Evolutionary conservation across 2,113 vertebrate genomes (phyloP), one percentile per base, ranked within the genome.

Genomic region (Carassius gibelio): DNA sequence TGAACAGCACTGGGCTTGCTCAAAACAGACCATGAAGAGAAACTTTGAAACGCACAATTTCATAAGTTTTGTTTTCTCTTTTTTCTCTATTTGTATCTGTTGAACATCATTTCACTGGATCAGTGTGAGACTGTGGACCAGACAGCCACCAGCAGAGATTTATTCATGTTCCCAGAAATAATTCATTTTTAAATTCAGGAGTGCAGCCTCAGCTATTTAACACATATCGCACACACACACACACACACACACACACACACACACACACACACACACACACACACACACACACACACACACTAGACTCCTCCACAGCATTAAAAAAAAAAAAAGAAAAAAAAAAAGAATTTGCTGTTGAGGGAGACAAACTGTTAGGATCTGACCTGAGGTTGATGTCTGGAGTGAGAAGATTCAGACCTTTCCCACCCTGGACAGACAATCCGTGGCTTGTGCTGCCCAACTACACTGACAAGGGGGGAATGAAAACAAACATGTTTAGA

Each of bases 101-200:
- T 93, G 90, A 93, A 91, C 87, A 91, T 94, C 92, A 91, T 93
- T 83, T 91, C 93, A 93, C 93, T 91, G 83, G 87, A 81, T 87
- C 87, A 88, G 90, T 91, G 85, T 87, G 89, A 92, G 92, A 92
- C 90, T 86, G 88, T 92, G 88, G 75, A 71, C 72, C 87, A 75
- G 84, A 90, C 90, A 91, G 91, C 90, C 91, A 90, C 89, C 85
- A 81, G 88, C 86, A 90, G 88, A 92, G 90, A 93, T 93, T 92
- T 93, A 93, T 94, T 91, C 90, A 85, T 89, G 74, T 86, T 90
- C 89, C 88, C 81, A 83, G 30, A 83, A 7, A 83, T 83, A 42
- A 83, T 90, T 90, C 88, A 89, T 90, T 87, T 91, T 57, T 59
- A n/a, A 84, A 88, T 87, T 75, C 64, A 42, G 15, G 8, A 68